Evolutionary conservation across 2,113 vertebrate species (phyloP).

Genomic region (Dipodomys ordii): DNA sequence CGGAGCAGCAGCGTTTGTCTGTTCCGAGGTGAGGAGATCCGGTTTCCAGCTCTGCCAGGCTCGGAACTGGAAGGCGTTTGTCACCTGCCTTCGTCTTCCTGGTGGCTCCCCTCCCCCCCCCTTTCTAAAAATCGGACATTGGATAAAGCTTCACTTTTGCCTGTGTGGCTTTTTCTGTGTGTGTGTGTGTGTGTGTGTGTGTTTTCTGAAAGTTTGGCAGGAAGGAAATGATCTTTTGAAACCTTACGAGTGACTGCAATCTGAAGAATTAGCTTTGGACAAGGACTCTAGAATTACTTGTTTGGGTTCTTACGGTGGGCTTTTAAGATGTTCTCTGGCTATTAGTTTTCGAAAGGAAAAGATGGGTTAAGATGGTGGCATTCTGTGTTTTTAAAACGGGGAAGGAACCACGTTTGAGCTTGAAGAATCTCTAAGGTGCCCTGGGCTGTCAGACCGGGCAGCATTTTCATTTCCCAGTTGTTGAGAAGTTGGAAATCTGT

Average conservation of each 20-base stretch:
- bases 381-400: no score
- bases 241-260: not conserved
- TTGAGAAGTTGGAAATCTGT: slow-evolving; percentile 42
- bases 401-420: not conserved
- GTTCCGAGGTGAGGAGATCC: slow-evolving; percentile 74
- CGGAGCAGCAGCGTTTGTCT: slow-evolving; percentile 40
- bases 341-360: not conserved
- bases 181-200: no score
- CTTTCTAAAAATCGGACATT: slow-evolving; percentile 49
- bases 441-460: no score
- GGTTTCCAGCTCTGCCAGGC: slow-evolving; percentile 63
- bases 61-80: slow-evolving; percentile 73
- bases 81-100: slow-evolving; percentile 75
- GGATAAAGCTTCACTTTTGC: not conserved
- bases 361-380: not conserved
- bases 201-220: not conserved
- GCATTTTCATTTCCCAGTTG: slow-evolving; percentile 5
- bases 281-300: slow-evolving; percentile 42
- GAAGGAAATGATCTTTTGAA: not conserved
- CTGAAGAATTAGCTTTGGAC: not conserved
- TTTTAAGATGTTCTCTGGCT: not conserved
- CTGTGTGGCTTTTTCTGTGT: not conserved
- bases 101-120: not conserved
- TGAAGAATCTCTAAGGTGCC: no score
- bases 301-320: not conserved